A percentile compares a stretch with the other conserved stretches of the same genome.
Evolutionary conservation across 2,797 vertebrate genomes (phyloP).

Genomic region (Aldrovandia affinis): DNA sequence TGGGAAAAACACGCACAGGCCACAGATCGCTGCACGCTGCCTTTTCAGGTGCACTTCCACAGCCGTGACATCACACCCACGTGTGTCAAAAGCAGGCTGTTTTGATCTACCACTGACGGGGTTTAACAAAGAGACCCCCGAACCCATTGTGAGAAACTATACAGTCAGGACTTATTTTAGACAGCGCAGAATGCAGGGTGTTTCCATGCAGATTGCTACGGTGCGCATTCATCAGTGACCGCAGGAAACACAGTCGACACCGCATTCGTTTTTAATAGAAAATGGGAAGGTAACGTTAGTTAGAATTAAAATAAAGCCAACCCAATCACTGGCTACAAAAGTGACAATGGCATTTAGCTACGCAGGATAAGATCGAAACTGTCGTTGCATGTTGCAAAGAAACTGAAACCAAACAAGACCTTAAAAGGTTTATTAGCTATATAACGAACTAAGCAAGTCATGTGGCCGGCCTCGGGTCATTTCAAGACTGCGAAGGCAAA

Average conservation of each 20-base stretch:
- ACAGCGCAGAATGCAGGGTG: not conserved
- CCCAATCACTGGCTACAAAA: conserved; percentile 11
- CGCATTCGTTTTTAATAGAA: not conserved
- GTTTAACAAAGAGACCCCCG: conserved; percentile 47
- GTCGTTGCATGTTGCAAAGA: not conserved
- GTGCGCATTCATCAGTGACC: not conserved
- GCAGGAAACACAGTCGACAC: not conserved
- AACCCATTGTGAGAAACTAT: conserved; percentile 63
- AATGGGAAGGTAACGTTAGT: not conserved
- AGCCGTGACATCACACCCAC: conserved; percentile 1
- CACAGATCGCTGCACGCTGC: not conserved
- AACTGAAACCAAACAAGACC: not conserved
- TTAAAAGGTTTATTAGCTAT: too few relatives aligned
- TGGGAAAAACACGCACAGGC: not conserved
- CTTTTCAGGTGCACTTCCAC: not conserved
- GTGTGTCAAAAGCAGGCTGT: conserved; percentile 43
- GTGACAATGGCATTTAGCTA: not conserved
- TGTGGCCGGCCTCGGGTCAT: too few relatives aligned
- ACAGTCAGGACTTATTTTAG: conserved; percentile 65
- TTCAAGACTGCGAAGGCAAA: not conserved
- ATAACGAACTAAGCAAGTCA: too few relatives aligned
- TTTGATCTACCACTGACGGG: conserved; percentile 52
- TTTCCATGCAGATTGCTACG: conserved; percentile 20
- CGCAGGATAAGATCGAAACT: not conserved
- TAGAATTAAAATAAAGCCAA: conserved; percentile 7